Evolutionary conservation across 30 jellyfish, hydroid and myxozoan species (phyloP), one percentile per base, ranked within the genome.

Genomic region (Catostylus mosaicus): DNA sequence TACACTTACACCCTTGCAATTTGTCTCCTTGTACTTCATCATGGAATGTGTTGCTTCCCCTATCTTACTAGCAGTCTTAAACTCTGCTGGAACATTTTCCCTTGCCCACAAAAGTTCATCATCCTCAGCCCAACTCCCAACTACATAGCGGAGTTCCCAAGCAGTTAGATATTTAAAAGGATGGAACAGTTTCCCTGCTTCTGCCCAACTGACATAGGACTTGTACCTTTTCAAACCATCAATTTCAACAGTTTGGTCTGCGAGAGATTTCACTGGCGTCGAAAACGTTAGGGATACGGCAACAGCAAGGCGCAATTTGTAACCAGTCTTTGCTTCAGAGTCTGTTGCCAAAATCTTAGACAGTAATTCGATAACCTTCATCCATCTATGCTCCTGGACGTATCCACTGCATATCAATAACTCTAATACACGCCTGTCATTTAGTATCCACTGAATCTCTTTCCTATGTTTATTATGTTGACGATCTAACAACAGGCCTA

Each of bases 11-110:
- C 89, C 89, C 32, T 78, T 11, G 30, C 29, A 14, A 32, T 78
- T 78, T 30, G 48, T 4, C 20, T 56, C 80, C 45, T 50, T 37
- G 81, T 78, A 78, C 38, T 63, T 63, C 75, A 78, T 24, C 89
- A 78, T 78, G 32, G 27, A 8, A 30, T 78, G 89, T n/a, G 89
- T 78, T 40, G 80, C 79, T 32, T 78, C 89, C 20, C 89, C 89
- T 30, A 78, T 73, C 11, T 6, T 12, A 40, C 23, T 19, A 26
- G 89, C 82, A 2, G 48, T 27, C 48, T 45, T 59, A 48, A 78
- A 78, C 20, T 78, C 81, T 11, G 29, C n/a, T 26, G 33, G 65
- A 20, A 78, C 62, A 40, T 78, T 60, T 20, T 57, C 69, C 67
- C 89, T 60, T 52, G 89, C 89, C 89, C 89, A 78, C 12, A 52